Base-by-base conservation (phyloP, 2,888 invertebrate species). In the Sesamia inferens region DNA sequence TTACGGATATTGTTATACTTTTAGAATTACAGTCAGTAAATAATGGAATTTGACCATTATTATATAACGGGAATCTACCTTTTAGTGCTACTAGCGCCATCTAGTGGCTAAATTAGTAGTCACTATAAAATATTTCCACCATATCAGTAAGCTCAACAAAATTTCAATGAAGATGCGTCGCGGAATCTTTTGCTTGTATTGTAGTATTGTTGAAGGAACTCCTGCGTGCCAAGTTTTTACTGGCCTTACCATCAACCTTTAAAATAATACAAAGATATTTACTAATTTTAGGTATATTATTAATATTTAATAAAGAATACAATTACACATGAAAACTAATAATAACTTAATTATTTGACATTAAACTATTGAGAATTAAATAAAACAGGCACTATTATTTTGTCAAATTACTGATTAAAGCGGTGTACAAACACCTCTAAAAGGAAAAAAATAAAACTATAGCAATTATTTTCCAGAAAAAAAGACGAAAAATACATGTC, bases 261-360 rank as follows among this genome's bases (percentile, higher is more conserved):
- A 11, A 47, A 47, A n/a, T 19, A 48, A 61, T 19, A 65, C 10
- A 63, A 62, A 63, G 5, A 51, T 5, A 0, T 64, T 57, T 14
- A 68, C 55, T 14, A 71, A 57, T 24, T 71, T 72, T 65, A 64
- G 48, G 70, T 82, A 85, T 64, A 87, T 78, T 83, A 85, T 78
- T 83, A 85, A 85, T 82, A 83, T 79, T 86, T 77, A 48, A 71
- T 83, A 80, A 85, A 87, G 76, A 87, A 72, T 86, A 84, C 74
- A 85, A 77, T 59, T 77, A 82, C 69, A 82, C 78, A 78, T 81
- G 72, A 75, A 70, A 85, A 73, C 69, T 71, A 86, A 64, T 69
- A 79, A 73, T 78, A 87, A 78, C 74, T 80, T 86, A 76, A 86
- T 78, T 75, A 54, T 79, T 81, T 48, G 70, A 78, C 76, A 80